Evolutionary conservation across 2,797 vertebrate species (phyloP).

Genomic region (Bradypodion pumilum): DNA sequence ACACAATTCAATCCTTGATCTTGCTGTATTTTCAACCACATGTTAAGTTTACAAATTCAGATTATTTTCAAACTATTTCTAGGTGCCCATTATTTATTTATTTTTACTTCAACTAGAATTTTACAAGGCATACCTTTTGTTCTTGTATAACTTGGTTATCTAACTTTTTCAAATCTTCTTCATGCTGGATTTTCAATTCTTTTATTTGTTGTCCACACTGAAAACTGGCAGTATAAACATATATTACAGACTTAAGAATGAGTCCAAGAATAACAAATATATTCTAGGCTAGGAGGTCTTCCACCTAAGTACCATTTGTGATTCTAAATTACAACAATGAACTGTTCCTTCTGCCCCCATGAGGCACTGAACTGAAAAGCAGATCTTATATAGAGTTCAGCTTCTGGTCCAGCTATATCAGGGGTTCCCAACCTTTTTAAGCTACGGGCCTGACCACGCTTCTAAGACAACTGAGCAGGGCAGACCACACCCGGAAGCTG

Average conservation of each 20-base stretch:
- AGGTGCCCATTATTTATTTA: neutral
- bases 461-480: no score
- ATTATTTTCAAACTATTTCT: neutral
- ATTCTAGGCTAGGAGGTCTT: neutral
- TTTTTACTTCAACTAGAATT: constrained; percentile 17
- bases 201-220: constrained; percentile 95
- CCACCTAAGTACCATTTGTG: neutral
- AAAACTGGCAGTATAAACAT: constrained; percentile 76
- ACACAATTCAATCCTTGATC: no score
- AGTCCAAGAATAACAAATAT: neutral
- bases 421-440: no score
- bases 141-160: constrained; percentile 72
- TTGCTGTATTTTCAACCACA: neutral
- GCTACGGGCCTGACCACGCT: no score
- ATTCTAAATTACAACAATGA: neutral
- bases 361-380: neutral
- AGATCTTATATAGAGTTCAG: neutral
- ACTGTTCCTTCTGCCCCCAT: neutral
- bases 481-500: no score
- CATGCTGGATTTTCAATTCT: constrained; percentile 89
- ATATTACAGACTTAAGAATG: neutral
- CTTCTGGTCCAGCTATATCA: no score
- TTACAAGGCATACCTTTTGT: constrained; percentile 71
- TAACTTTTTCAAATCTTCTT: constrained; percentile 87
- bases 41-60: neutral